Evolutionary conservation across 2,888 invertebrate species (phyloP).

Genomic region (Baronia brevicornis): DNA sequence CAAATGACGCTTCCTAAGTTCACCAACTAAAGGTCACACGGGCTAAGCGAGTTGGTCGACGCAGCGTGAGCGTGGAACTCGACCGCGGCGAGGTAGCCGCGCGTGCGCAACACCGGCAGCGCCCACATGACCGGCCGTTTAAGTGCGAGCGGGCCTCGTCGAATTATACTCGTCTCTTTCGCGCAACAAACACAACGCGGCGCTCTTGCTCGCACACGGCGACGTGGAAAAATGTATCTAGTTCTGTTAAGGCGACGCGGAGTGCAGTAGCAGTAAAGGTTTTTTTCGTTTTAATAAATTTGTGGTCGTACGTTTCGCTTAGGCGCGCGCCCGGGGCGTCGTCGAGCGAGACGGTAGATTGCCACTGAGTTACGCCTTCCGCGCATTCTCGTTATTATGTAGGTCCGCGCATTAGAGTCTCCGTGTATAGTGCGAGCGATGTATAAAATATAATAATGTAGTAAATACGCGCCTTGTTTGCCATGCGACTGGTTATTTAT

Average conservation of each 20-base stretch:
- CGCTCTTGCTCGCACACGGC: constrained; percentile 44
- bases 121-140: constrained; percentile 71
- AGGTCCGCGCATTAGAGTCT: constrained; percentile 69
- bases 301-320: constrained; percentile 72
- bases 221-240: constrained; percentile 74
- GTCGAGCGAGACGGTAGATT: constrained; percentile 59
- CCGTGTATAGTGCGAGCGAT: constrained; percentile 57
- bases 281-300: constrained; percentile 74
- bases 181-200: constrained; percentile 20
- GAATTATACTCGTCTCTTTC: constrained; percentile 42
- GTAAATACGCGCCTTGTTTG: constrained; percentile 61
- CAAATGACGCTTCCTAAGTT: constrained; percentile 73
- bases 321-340: constrained; percentile 65
- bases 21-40: constrained; percentile 73
- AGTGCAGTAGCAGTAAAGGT: constrained; percentile 66
- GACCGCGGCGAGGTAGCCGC: constrained; percentile 65
- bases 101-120: constrained; percentile 74
- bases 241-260: constrained; percentile 72
- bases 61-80: constrained; percentile 68
- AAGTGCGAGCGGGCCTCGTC: constrained; percentile 45
- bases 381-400: constrained; percentile 71
- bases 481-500: constrained; percentile 61
- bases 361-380: constrained; percentile 76
- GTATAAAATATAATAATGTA: constrained; percentile 68
- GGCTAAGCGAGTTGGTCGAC: constrained; percentile 67